A percentile compares a stretch with the other conserved stretches of the same genome.
phyloP scores from a whole-genome alignment of 2,888 invertebrate genomes.

The Himalopsyche kuldschensis region DNA sequence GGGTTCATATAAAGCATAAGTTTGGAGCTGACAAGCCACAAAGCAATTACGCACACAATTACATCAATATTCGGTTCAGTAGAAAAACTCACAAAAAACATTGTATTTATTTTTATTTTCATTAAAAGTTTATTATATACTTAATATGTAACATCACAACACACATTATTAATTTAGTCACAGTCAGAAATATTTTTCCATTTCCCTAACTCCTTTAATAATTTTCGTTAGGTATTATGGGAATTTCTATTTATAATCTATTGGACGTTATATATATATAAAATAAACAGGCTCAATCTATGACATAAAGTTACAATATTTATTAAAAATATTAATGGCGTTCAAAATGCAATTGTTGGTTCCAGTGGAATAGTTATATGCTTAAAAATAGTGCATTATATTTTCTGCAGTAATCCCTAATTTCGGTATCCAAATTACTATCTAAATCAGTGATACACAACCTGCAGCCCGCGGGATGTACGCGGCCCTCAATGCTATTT shows the following conservation, averaged over 20 bases:
- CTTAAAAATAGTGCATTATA: too few species aligned
- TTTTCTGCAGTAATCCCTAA: too few species aligned
- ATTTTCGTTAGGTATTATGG: neutral
- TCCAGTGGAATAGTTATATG: too few species aligned
- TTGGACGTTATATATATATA: slow-evolving; percentile 12
- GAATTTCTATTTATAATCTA: neutral
- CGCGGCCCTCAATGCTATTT: too few species aligned
- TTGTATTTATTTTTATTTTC: neutral
- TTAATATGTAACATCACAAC: neutral
- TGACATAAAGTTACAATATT: neutral
- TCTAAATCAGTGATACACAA: too few species aligned
- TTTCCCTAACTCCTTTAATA: neutral
- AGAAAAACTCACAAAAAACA: neutral
- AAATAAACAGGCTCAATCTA: neutral
- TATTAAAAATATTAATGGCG: too few species aligned
- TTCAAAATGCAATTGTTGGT: too few species aligned
- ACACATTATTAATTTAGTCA: neutral
- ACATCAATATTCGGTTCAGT: neutral
- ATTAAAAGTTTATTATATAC: neutral
- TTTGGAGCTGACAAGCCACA: too few species aligned
- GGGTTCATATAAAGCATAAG: too few species aligned
- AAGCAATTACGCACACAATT: too few species aligned
- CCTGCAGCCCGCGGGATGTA: too few species aligned
- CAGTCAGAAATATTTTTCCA: neutral
- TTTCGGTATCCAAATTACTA: too few species aligned